phyloP scores from a whole-genome alignment of 2,888 invertebrate species.

The Coronaproctus castanopsis region DNA sequence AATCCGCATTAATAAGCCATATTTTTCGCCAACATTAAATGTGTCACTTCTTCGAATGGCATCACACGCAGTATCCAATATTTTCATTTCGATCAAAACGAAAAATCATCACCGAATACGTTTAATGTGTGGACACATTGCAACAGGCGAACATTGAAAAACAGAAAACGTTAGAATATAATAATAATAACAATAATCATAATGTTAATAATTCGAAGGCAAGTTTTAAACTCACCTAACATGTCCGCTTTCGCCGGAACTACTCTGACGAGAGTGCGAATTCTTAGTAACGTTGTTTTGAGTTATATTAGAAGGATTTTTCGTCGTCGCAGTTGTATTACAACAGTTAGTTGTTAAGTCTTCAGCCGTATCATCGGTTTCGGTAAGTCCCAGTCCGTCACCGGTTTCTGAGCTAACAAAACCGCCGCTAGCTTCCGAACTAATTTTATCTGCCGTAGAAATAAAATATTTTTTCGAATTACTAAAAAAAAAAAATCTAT shows the following conservation, averaged over 20 bases:
- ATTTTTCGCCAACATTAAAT: too few species aligned
- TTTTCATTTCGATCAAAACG: too few species aligned
- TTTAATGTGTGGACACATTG: too few species aligned
- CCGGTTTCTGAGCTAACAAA: not conserved
- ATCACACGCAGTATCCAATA: too few species aligned
- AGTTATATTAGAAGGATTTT: not conserved
- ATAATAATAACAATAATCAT: not conserved
- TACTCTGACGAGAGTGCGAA: conserved; percentile 71
- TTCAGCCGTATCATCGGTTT: not conserved
- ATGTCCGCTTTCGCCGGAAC: conserved; percentile 60
- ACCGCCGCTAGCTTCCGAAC: not conserved
- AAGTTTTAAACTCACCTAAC: conserved; percentile 39
- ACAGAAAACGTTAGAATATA: not conserved
- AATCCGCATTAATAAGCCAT: too few species aligned
- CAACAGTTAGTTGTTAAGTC: not conserved
- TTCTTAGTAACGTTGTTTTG: conserved; percentile 28
- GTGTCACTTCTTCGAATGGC: too few species aligned
- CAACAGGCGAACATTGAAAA: not conserved
- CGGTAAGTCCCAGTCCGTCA: not conserved
- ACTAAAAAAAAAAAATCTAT: not conserved
- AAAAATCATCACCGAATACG: too few species aligned
- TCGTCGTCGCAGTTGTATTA: not conserved
- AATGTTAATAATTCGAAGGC: not conserved
- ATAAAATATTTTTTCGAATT: not conserved
- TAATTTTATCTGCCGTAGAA: not conserved